These are phyloP conservation scores for Hololepta plana DNA, from an alignment of 2,888 invertebrate species.

Conservation along the genomic window DNA sequence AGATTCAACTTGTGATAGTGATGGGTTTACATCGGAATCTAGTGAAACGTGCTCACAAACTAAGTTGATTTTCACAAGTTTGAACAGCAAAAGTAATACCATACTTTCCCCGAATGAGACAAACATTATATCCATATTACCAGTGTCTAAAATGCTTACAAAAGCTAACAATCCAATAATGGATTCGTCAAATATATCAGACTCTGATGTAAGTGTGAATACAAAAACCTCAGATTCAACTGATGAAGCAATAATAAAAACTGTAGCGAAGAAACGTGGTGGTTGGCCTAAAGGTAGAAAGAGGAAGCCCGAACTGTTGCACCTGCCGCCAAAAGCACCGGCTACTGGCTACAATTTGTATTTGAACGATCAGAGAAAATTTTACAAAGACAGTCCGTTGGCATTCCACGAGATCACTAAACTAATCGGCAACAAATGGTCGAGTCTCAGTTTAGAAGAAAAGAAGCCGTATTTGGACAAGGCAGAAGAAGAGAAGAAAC, in stretches of 20 bases:
- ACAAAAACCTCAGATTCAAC: conserved; percentile 8
- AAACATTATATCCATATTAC: too few species aligned
- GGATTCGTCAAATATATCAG: conserved; percentile 14
- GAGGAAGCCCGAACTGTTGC: conserved; percentile 31
- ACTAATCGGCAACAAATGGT: conserved; percentile 37
- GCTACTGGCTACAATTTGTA: conserved; percentile 37
- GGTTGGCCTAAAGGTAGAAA: conserved; percentile 43
- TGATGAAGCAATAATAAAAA: conserved; percentile 4
- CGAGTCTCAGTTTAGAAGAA: conserved; percentile 30
- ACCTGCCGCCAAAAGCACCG: conserved; percentile 36
- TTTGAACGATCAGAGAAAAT: conserved; percentile 33
- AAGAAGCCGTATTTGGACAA: conserved; percentile 35
- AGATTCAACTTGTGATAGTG: conserved; percentile 18
- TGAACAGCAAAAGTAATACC: too few species aligned
- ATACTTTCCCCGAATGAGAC: too few species aligned
- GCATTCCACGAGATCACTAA: conserved; percentile 39
- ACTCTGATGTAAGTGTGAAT: conserved; percentile 14
- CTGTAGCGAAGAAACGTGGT: conserved; percentile 27
- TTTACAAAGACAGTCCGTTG: conserved; percentile 30
- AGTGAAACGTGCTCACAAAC: conserved; percentile 18
- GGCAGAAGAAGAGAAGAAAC: conserved; percentile 36
- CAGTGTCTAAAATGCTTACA: too few species aligned
- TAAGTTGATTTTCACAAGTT: conserved; percentile 4
- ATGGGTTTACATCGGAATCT: conserved; percentile 25
- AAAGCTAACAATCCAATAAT: too few species aligned